Evolutionary conservation across 2,113 vertebrate species (phyloP), one percentile per base, ranked within the genome.

Genomic region (Python bivittatus): DNA sequence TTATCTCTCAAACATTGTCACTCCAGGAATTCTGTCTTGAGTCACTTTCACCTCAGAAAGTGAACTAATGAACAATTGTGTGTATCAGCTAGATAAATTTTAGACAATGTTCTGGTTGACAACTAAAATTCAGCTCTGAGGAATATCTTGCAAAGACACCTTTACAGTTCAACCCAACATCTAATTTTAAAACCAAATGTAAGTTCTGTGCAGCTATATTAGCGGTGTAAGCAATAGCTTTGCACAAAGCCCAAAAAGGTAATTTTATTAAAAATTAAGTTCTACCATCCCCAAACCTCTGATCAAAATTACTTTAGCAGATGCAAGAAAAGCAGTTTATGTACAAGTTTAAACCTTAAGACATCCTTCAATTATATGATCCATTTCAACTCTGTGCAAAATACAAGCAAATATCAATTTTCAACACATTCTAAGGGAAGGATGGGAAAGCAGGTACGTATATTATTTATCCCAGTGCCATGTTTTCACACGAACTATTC

Each of bases 1-100:
- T 92, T 88, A 89, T 58, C 25, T 85, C 90, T 84, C 23, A 91
- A 94, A 94, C 91, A 10, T 88, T 94, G 93, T 86, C 93, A 86
- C 54, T 91, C 27, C 23, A 90, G 88, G 84, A 90, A 92, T 68
- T 52, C 29, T 44, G n/a, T 86, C 1, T 11, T 93, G 57, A 27
- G 48, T 64, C 10, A 84, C n/a, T 38, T 72, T 72, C 7, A n/a
- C n/a, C n/a, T 72, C 33, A 33, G 68, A 72, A 38, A 33, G 68
- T 72, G 15, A 72, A 72, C 17, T 33, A 17, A 72, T 33, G n/a
- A 72, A 20, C 13, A 33, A 72, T 15, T 33, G 12, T 23, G 61
- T 84, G 88, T 91, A 83, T 90, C 92, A 91, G 17, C 86, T 11
- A 7, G 33, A 3, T 56, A 72, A 91, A 53, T 60, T 91, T 92